Base-by-base conservation (phyloP, 2,113 vertebrate genomes). In the Nestor notabilis region DNA sequence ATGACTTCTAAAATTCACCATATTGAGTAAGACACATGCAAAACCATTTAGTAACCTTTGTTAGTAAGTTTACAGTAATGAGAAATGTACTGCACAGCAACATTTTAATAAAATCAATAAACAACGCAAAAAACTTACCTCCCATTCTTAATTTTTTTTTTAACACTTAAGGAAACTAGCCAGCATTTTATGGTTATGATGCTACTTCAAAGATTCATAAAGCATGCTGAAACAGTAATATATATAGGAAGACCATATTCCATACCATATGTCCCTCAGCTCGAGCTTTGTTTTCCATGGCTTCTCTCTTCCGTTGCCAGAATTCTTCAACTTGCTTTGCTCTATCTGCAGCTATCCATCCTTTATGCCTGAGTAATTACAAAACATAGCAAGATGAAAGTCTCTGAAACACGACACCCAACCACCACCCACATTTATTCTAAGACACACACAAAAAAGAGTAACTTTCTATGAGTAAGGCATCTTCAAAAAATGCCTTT, bases 221-320 rank as follows among this genome's bases (percentile, higher is more conserved):
- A 70, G 11, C 68, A 91, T 60, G 50, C 44, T 50, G 39, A 47
- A 90, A 87, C 33, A 81, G 35, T 77, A 69, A 93, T 44, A 39
- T 11, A 90, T 44, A 85, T 13, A 92, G 77, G 21, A 95, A 95
- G 41, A 94, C 4, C 39, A 81, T 44, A 69, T 44, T 89, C 92
- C 99, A 64, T 99, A 99, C 99, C 99, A 99, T 97, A 79, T 99
- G 99, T 96, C 99, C 99, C 96, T 99, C 99, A 7, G 99, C 99
- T 60, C 99, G 99, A 46, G 99, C 99, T 98, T 99, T 99, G 97
- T 99, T 99, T 96, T 99, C 98, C 98, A 99, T 98, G 47, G 99
- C 99, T 98, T 99, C 99, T 89, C 90, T 98, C 95, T 99, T 99
- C 21, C 99, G 97, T 95, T 99, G 99, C 80, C 99, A 98, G 89